Conservation (phyloP, 2,113 vertebrate species). For the Cervus canadensis region DNA sequence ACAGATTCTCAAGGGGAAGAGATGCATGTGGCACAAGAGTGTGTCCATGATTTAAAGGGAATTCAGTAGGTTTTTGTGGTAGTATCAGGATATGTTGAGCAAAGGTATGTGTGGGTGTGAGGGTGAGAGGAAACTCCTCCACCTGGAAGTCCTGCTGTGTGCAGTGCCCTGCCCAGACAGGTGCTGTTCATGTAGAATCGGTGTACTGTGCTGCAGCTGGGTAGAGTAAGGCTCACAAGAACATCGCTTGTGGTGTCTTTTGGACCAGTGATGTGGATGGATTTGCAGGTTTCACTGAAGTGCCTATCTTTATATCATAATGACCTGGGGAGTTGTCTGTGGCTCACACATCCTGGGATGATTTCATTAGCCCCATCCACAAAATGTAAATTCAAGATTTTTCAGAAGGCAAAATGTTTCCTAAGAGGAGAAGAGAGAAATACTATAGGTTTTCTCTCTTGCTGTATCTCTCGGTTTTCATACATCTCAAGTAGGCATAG, state of each 20-base stretch:
- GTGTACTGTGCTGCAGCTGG: neutral
- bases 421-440: neutral
- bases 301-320: neutral
- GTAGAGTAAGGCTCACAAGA: neutral
- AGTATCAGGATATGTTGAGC: neutral
- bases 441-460: neutral
- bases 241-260: neutral
- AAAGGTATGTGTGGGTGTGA: neutral
- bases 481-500: neutral
- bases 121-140: neutral
- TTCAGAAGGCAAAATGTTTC: neutral
- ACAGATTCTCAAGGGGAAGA: neutral
- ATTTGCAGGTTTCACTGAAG: neutral
- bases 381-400: neutral
- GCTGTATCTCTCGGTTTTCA: neutral
- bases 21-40: neutral
- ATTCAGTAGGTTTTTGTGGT: neutral
- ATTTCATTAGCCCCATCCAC: neutral
- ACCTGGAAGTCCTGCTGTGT: neutral
- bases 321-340: neutral
- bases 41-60: neutral
- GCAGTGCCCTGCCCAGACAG: neutral
- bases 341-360: neutral
- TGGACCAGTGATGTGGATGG: neutral
- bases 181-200: accelerated